Evolutionary conservation across 2,113 vertebrate genomes (phyloP), one percentile per base, ranked within the genome.

Genomic region (Laticauda colubrina): DNA sequence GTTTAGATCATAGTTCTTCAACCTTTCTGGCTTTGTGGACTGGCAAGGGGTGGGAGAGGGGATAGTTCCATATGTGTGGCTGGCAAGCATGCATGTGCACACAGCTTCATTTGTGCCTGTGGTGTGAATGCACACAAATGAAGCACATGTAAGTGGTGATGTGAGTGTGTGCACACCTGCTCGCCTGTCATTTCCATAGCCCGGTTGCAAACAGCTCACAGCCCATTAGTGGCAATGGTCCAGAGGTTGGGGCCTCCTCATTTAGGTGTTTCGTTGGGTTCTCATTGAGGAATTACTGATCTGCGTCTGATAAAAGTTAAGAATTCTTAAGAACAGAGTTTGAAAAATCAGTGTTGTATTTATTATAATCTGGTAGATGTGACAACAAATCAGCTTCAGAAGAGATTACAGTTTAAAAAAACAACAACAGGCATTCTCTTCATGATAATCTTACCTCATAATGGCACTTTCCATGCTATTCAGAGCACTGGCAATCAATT

Each of bases 1-100:
- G 1, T 34, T 34, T 51, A 26, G 26, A 2, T 64, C 61, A 64
- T 4, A n/a, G 11, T 64, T 64, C 12, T 11, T 11, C 61, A 64
- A 64, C 26, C 26, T 64, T 64, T 14, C 26, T 29, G 61, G 61
- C 61, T 64, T 64, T 64, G 61, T 0, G 2, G 29, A n/a, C 29
- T n/a, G 26, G 26, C 0, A 5, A 11, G 29, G 11, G 26, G 4
- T 59, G 29, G 11, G 11, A 64, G 29, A 15, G 4, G 61, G 11
- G 61, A n/a, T 64, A 4, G 61, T 64, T 64, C 57, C 2, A 24
- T 59, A 23, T 8, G 23, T 24, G 23, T 59, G 57, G 11, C 3
- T 0, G 11, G 2, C 11, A 64, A 64, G 29, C 4, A 0, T 23
- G 21, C 6, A 20, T 11, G 3, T 4, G 3, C 61, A n/a, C 0